These are phyloP conservation scores for Drosophila lacteicornis DNA, from an alignment of 1,140 invertebrate species.

Conservation along the genomic window DNA sequence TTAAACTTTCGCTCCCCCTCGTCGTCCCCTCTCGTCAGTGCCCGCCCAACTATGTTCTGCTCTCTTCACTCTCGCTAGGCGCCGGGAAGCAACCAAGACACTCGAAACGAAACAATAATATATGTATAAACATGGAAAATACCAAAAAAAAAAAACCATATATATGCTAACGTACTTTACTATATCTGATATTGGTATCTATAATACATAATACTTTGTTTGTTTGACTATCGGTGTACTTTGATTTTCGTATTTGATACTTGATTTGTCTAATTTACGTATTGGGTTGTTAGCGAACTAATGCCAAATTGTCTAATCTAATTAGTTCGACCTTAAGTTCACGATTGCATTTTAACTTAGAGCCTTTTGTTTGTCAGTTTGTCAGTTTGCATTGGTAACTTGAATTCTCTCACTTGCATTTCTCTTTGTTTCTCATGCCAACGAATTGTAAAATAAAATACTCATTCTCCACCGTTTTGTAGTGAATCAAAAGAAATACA, in stretches of 20 bases:
- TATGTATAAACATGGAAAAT: slow-evolving; percentile 36
- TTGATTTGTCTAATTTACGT: slow-evolving; percentile 35
- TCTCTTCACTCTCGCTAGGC: slow-evolving; percentile 27
- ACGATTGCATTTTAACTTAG: slow-evolving; percentile 43
- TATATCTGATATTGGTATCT: slow-evolving; percentile 76
- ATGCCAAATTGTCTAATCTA: slow-evolving; percentile 29
- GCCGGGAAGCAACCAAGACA: slow-evolving; percentile 33
- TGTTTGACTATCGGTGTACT: slow-evolving; percentile 75
- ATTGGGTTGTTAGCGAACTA: slow-evolving; percentile 29
- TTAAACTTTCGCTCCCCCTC: slow-evolving; percentile 1
- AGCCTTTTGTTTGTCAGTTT: slow-evolving; percentile 17
- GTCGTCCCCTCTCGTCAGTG: not conserved
- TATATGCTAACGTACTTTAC: slow-evolving; percentile 58
- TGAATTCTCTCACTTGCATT: slow-evolving; percentile 43
- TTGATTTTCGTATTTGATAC: slow-evolving; percentile 42
- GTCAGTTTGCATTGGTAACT: slow-evolving; percentile 60
- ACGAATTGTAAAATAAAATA: slow-evolving; percentile 68
- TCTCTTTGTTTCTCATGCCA: slow-evolving; percentile 29
- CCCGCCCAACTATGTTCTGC: slow-evolving; percentile 12
- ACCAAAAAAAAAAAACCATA: slow-evolving; percentile 19
- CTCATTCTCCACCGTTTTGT: slow-evolving; percentile 54
- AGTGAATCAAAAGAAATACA: slow-evolving; percentile 47
- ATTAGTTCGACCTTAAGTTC: slow-evolving; percentile 50
- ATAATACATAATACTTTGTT: slow-evolving; percentile 54
- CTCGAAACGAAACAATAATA: slow-evolving; percentile 35